Conservation (phyloP, 2,113 vertebrate genomes). For the Semnopithecus entellus region DNA sequence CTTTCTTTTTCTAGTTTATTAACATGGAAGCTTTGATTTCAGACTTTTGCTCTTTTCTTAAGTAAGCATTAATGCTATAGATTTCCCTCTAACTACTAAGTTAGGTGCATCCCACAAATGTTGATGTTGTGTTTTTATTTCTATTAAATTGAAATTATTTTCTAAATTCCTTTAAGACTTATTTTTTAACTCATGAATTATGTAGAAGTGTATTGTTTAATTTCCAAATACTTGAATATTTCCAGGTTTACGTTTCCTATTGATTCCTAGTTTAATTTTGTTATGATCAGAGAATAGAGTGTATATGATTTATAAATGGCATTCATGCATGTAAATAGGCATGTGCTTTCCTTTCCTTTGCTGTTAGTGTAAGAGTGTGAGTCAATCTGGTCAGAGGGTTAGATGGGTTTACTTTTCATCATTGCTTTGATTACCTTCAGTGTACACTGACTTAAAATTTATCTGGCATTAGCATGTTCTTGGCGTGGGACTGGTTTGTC, state of each 20-base stretch:
- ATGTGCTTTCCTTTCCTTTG: neutral
- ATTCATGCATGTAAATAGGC: neutral
- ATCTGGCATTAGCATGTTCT: neutral
- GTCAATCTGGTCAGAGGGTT: neutral
- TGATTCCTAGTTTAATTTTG: neutral
- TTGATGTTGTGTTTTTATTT: neutral
- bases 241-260: neutral
- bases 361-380: neutral
- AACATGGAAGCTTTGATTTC: neutral
- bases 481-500: neutral
- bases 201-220: neutral
- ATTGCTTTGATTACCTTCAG: neutral
- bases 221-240: slow-evolving; percentile 9
- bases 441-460: neutral
- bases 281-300: neutral
- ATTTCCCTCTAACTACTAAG: neutral
- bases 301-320: neutral
- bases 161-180: neutral
- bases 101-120: neutral
- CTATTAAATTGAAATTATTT: neutral
- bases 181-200: neutral
- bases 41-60: neutral
- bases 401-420: neutral
- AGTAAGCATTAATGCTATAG: neutral
- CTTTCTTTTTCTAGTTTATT: neutral